phyloP scores from a whole-genome alignment of 2,888 invertebrate genomes.

The Ormyrus rosae region DNA sequence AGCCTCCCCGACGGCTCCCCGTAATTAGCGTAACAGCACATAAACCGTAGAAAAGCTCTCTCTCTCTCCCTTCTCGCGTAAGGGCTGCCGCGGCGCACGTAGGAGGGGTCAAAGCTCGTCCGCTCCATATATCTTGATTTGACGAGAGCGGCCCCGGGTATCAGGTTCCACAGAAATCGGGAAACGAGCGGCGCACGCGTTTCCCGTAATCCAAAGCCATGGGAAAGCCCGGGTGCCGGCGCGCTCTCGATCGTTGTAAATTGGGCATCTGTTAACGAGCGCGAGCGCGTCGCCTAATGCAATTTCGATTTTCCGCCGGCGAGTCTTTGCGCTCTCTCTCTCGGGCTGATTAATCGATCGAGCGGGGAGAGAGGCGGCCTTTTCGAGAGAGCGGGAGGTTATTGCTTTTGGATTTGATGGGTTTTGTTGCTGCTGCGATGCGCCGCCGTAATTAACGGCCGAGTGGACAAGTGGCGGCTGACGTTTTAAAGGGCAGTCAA shows the following conservation, averaged over 20 bases:
- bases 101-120: constrained; percentile 20
- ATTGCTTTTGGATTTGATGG: constrained; percentile 6
- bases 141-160: constrained; percentile 68
- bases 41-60: constrained; percentile 4
- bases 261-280: constrained; percentile 57
- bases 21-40: constrained; percentile 52
- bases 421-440: not conserved
- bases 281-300: constrained; percentile 60
- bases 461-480: too few relatives aligned
- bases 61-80: not conserved
- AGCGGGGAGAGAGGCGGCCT: not conserved
- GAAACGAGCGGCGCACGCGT: constrained; percentile 65
- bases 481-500: too few relatives aligned
- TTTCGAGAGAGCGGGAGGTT: not conserved
- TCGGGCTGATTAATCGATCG: constrained; percentile 8
- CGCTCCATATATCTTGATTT: constrained; percentile 74
- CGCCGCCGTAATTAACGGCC: too few relatives aligned
- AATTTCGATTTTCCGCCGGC: constrained; percentile 27
- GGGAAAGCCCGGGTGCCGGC: constrained; percentile 60
- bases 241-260: not conserved
- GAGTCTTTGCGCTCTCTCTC: not conserved
- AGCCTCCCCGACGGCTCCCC: not conserved
- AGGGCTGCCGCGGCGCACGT: not conserved
- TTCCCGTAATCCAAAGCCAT: constrained; percentile 64
- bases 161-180: constrained; percentile 75